Evolutionary conservation across 92 coral and sea anemone genomes (phyloP).

Genomic region (Anthopleura xanthogrammica): DNA sequence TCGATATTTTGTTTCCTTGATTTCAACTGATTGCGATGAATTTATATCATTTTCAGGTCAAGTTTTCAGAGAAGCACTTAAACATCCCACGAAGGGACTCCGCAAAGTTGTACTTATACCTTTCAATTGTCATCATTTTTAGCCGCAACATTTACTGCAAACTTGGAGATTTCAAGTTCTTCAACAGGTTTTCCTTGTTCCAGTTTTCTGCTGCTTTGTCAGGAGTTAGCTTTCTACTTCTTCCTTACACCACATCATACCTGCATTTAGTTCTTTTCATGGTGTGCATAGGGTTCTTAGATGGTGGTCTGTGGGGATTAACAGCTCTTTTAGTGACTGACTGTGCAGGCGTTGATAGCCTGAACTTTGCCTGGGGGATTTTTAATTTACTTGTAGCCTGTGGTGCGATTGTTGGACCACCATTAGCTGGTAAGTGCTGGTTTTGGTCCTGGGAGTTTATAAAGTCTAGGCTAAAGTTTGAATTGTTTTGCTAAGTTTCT

Average conservation of each 20-base stretch:
- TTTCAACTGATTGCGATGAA: too few relatives aligned
- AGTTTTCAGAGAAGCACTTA: slow-evolving; percentile 49
- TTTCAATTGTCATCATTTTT: slow-evolving; percentile 38
- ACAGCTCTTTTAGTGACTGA: slow-evolving; percentile 39
- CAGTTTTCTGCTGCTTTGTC: slow-evolving; percentile 44
- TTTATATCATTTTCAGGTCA: slow-evolving; percentile 23
- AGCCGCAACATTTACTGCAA: slow-evolving; percentile 59
- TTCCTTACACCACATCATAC: slow-evolving; percentile 32
- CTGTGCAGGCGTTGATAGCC: slow-evolving; percentile 30
- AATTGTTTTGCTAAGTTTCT: too few relatives aligned
- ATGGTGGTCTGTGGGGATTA: slow-evolving; percentile 54
- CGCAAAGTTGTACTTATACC: slow-evolving; percentile 49
- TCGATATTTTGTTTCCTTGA: too few relatives aligned
- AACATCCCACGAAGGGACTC: slow-evolving; percentile 34
- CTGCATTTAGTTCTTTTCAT: slow-evolving; percentile 30
- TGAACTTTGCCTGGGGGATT: slow-evolving; percentile 46
- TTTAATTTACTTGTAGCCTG: slow-evolving; percentile 2
- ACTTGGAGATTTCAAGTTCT: slow-evolving; percentile 25
- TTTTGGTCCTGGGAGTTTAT: too few relatives aligned
- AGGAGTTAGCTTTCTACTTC: slow-evolving; percentile 41
- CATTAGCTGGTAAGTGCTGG: slow-evolving; percentile 38
- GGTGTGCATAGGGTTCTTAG: slow-evolving; percentile 41
- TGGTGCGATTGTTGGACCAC: slow-evolving; percentile 20
- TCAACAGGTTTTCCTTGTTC: slow-evolving; percentile 49
- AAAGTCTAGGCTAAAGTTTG: too few relatives aligned